phyloP scores from a whole-genome alignment of 2,888 invertebrate genomes.

The Perdita meconis region DNA sequence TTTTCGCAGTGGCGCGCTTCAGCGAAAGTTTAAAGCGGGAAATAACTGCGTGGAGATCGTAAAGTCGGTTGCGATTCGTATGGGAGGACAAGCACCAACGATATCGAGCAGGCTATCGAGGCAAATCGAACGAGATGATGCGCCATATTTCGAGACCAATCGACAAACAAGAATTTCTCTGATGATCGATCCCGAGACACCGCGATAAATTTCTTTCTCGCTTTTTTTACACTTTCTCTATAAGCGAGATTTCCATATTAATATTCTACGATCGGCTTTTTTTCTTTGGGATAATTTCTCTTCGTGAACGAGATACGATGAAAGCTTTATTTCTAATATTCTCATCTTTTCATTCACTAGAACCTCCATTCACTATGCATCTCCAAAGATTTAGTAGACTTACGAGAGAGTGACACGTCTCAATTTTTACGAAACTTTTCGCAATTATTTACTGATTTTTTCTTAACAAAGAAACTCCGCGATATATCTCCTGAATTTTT shows the following conservation, averaged over 20 bases:
- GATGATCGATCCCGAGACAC: slow-evolving; percentile 47
- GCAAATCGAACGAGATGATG: slow-evolving; percentile 22
- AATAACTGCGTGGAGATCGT: neutral
- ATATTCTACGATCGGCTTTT: slow-evolving; percentile 47
- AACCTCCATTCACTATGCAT: too few relatives aligned
- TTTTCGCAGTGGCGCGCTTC: slow-evolving; percentile 18
- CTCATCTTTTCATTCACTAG: too few relatives aligned
- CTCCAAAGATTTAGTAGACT: too few relatives aligned
- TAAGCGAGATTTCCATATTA: slow-evolving; percentile 38
- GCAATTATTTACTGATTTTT: too few relatives aligned
- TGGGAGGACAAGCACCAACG: neutral
- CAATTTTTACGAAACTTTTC: too few relatives aligned
- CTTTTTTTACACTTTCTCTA: slow-evolving; percentile 61
- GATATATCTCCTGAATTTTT: too few relatives aligned
- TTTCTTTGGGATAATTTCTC: slow-evolving; percentile 6
- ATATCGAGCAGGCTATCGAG: neutral
- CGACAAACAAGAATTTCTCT: slow-evolving; percentile 56
- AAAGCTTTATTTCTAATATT: too few relatives aligned
- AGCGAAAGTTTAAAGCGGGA: slow-evolving; percentile 39
- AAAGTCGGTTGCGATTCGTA: neutral
- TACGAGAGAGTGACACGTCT: too few relatives aligned
- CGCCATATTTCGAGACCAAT: neutral
- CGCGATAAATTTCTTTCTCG: slow-evolving; percentile 63
- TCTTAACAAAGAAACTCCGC: too few relatives aligned
- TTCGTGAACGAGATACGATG: too few relatives aligned